A percentile compares a stretch with the other conserved stretches of the same genome.
Conservation (phyloP, 2,113 vertebrate species). For the Gulo gulo region DNA sequence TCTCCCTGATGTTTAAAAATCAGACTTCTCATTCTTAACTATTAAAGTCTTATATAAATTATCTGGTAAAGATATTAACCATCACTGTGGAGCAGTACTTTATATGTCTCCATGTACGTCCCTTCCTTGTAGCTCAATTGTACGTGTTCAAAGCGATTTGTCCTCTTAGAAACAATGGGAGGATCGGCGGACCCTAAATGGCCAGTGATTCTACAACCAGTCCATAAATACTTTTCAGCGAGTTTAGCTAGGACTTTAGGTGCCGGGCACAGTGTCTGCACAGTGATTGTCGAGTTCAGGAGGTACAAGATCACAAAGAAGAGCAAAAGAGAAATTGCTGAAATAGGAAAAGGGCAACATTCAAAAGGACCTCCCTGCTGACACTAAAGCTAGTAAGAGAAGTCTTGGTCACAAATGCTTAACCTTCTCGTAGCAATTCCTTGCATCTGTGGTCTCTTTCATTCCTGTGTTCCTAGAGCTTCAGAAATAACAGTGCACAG, state of each 20-base stretch:
- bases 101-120: neutral
- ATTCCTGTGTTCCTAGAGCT: neutral
- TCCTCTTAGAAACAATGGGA: neutral
- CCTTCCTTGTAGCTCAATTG: neutral
- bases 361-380: neutral
- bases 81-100: neutral
- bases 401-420: neutral
- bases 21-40: neutral
- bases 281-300: neutral
- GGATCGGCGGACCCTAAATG: neutral
- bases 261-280: neutral
- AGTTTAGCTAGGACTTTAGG: neutral
- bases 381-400: neutral
- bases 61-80: neutral
- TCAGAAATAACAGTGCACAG: neutral
- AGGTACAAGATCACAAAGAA: neutral
- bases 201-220: neutral
- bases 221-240: neutral
- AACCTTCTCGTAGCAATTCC: neutral
- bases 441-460: neutral
- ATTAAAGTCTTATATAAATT: neutral
- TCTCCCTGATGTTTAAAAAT: neutral
- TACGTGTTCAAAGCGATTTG: neutral
- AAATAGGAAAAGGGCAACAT: neutral
- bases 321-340: neutral